Percentiles rank a stretch among this genome's conserved stretches.
Evolutionary conservation across 2,888 invertebrate species (phyloP).

Genomic region (Thysanoteuthis rhombus): DNA sequence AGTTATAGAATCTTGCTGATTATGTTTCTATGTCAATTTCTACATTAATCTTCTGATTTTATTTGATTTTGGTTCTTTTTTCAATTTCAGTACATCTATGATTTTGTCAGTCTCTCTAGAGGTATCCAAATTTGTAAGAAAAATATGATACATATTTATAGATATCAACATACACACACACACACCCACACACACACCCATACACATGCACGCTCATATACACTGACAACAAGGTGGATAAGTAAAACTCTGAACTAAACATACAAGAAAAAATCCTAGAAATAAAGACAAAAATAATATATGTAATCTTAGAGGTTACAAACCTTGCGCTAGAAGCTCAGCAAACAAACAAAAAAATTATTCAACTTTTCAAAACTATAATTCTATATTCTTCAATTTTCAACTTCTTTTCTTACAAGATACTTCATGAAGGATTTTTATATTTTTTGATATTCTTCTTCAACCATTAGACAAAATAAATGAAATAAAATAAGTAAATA

Average conservation of each 20-base stretch:
- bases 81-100: background rate
- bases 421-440: background rate
- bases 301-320: background rate
- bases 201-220: background rate
- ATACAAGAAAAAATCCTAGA: background rate
- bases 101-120: background rate
- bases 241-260: background rate
- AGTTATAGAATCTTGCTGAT: background rate
- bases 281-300: background rate
- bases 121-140: too few species aligned
- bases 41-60: background rate
- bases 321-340: background rate
- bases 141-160: too few species aligned
- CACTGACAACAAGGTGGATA: background rate
- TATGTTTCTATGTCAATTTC: background rate
- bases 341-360: background rate
- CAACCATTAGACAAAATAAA: too few species aligned
- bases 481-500: too few species aligned
- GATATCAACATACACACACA: too few species aligned
- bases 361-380: background rate
- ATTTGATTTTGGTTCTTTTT: background rate
- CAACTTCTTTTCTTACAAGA: background rate
- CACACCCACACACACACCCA: background rate
- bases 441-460: background rate
- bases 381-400: background rate